Evolutionary conservation across 2,888 invertebrate genomes (phyloP).

Genomic region (Cancer borealis): DNA sequence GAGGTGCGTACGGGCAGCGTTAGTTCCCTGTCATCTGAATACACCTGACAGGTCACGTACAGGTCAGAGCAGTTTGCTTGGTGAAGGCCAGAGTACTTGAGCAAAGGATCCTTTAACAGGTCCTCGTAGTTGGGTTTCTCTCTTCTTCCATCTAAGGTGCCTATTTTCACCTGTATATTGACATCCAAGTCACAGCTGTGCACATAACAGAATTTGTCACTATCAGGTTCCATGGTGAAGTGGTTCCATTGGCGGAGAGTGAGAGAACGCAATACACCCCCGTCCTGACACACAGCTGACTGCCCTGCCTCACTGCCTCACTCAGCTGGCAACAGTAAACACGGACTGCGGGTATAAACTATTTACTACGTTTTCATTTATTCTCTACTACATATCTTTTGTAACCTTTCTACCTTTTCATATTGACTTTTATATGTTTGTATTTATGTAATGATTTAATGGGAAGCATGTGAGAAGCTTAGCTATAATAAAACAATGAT

Average conservation of each 20-base stretch:
- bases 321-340: background rate
- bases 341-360: background rate
- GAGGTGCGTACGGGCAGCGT: conserved; percentile 93
- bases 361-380: background rate
- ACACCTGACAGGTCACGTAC: conserved; percentile 89
- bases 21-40: conserved; percentile 88
- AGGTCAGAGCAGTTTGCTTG: conserved; percentile 90
- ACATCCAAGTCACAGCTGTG: conserved; percentile 76
- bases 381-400: background rate
- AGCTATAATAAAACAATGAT: background rate
- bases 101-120: conserved; percentile 91
- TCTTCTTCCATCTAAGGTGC: conserved; percentile 94
- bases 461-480: background rate
- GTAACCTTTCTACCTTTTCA: background rate
- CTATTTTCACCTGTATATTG: conserved; percentile 80
- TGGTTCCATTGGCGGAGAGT: background rate
- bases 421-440: background rate
- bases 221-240: conserved; percentile 67
- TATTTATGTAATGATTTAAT: background rate
- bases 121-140: conserved; percentile 93
- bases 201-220: conserved; percentile 76
- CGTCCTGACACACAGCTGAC: background rate
- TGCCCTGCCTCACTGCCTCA: background rate
- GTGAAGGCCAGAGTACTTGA: conserved; percentile 93
- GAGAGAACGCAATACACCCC: background rate